Evolutionary conservation across 37 sponge, comb jelly and placozoan species (phyloP), one percentile per base, ranked within the genome.

Genomic region (Axinella damicornis): DNA sequence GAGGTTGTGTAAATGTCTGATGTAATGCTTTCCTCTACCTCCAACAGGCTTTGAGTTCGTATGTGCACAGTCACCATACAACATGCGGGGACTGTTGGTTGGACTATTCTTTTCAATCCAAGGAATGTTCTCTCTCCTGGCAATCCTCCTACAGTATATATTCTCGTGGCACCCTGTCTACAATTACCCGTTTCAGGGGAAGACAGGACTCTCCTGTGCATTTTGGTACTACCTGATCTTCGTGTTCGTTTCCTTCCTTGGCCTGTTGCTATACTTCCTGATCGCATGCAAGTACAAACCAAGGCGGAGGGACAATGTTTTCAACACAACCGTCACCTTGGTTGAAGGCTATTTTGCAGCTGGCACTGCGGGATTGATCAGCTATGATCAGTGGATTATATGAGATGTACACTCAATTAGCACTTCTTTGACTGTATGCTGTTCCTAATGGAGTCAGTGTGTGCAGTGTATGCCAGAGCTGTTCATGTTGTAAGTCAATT

Each of bases 31-130:
- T 46, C 6, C 46, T 46, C 63, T 61, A 61, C 27, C n/a, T 61
- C 27, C 25, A 27, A 61, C 11, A 91, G 92, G 76, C 30, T 86
- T 82, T 71, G 92, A 91, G 74, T 86, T 85, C 77, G 76, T 86
- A 27, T 86, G 83, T 77, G 92, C 82, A 16, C 80, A 86, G 33
- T n/a, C 83, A 24, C 87, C 87, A 21, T 66, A 81, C 57, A 69
- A 78, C 82, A 86, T 91, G 87, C 31, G 78, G 21, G 82, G 87
- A 18, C 76, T 86, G 5, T 70, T 86, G 32, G 86, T 85, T 33
- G 87, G 92, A 21, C 32, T 91, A 9, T 82, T 91, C 79, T 86
- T 82, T 74, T 73, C 78, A 2, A 24, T 82, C 54, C 82, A 74
- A 57, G 87, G 83, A 13, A 18, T 86, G 28, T 87, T 87, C 76